Base-by-base conservation (phyloP, 2,888 invertebrate species). In the Drymonia ruficornis region DNA sequence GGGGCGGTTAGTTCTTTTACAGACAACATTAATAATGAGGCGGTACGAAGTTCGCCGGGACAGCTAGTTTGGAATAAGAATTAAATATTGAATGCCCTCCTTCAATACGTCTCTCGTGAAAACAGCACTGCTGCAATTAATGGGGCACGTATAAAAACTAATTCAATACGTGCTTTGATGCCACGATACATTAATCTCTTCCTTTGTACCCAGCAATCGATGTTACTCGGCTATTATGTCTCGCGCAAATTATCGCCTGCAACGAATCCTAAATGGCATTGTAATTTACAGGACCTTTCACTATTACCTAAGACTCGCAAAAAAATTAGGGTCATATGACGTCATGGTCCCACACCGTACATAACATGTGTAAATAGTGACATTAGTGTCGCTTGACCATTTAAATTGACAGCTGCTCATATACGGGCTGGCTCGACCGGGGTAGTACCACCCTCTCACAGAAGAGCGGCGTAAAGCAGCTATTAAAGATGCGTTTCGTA, bases 261-360 rank as follows among this genome's bases (percentile, higher is more conserved):
- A 40, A 40, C 16, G 16, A 34, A 34, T 34, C 31, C 36, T 49
- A 12, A 19, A 19, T 47, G 44, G 13, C 16, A 46, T 36, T n/a
- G n/a, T 28, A 38, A 54, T 47, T 48, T 49, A 9, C 1, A 23
- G 28, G 43, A 15, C 31, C 44, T 50, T 61, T 52, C 42, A 51
- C 47, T 52, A 6, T 53, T 64, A 44, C 31, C 0, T 18, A 40
- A 40, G 5, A 0, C 9, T 48, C 42, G 31, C 0, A 8, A 42
- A 40, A 48, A 44, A 23, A 18, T 2, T 4, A 31, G 2, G 28
- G 52, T 42, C 9, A 50, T 50, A 38, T 13, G 43, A 28, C 28
- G 19, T 42, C 11, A 13, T 19, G 8, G 36, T 18, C 36, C 29
- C 36, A n/a, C 16, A 18, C 2, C 18, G 45, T 40, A 40, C 40